phyloP scores from a whole-genome alignment of 2,888 invertebrate species.

The Cephus sareptanus region DNA sequence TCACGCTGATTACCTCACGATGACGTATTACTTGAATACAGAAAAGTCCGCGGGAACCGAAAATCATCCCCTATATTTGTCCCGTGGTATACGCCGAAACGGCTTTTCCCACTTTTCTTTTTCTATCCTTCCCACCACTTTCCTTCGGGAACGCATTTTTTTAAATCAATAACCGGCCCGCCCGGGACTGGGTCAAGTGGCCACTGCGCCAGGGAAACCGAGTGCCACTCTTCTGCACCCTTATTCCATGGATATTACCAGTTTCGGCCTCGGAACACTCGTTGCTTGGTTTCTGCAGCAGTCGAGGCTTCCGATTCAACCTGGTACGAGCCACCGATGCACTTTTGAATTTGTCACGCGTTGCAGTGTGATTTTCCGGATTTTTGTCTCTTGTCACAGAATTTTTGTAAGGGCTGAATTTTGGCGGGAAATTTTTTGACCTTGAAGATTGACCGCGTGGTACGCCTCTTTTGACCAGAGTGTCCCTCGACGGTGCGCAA shows the following conservation, averaged over 20 bases:
- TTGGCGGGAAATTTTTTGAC: not conserved
- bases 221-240: slow-evolving; percentile 21
- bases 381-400: not conserved
- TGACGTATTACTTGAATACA: not conserved
- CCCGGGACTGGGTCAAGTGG: slow-evolving; percentile 53
- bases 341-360: not conserved
- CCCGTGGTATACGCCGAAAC: not conserved
- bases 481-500: not conserved
- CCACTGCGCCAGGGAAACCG: slow-evolving; percentile 33
- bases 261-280: slow-evolving; percentile 5
- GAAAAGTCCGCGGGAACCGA: not conserved
- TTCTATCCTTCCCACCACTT: not conserved
- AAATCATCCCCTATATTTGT: not conserved
- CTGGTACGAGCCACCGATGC: not conserved
- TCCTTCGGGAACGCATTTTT: slow-evolving; percentile 28
- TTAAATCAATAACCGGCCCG: slow-evolving; percentile 50
- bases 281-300: not conserved
- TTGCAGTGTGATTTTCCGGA: not conserved
- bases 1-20: not conserved
- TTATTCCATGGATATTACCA: slow-evolving; percentile 12
- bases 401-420: not conserved
- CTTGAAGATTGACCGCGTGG: not conserved
- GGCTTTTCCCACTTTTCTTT: not conserved
- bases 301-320: not conserved
- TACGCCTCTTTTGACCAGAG: not conserved